Evolutionary conservation across 37 sponge, comb jelly and placozoan species (phyloP), one percentile per base, ranked within the genome.

Genomic region (Spongilla lacustris): DNA sequence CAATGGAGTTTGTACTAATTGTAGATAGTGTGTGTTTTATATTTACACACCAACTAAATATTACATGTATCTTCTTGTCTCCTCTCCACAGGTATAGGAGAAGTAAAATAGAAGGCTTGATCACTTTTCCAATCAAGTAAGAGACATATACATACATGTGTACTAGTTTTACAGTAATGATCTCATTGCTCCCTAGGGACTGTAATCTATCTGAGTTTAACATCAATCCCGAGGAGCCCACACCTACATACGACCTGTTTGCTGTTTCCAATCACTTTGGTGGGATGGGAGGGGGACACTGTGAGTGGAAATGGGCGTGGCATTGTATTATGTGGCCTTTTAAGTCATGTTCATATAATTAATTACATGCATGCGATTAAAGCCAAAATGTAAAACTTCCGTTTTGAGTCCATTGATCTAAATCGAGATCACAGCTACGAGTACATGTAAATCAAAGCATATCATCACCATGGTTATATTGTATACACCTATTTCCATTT

Each of bases 241-340:
- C 73, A 36, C 83, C 91, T 13, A 12, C 90, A n/a, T 98, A 96
- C 68, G 95, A 98, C 76, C 79, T 98, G 80, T 92, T 84, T 87
- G 99, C 95, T 38, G 92, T 98, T 13, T 94, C 92, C 46, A 98
- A 98, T 66, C 99, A 98, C 83, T 98, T 81, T 87, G 99, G 99
- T 36, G 99, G 99, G n/a, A 70, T 98, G 89, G 99, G 99, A 11
- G 99, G 99, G 0, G 99, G 99, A 28, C 99, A 98, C 79, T 98
- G 96, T 95, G 83, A 86, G 93, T 49, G 34, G 41, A 34, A n/a
- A 9, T 75, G 2, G 77, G 35, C 33, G 69, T 26, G 3, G 46
- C 69, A 48, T n/a, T 80, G 71, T 8, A 37, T 67, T 41, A 9
- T 41, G n/a, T n/a, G n/a, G n/a, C n/a, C n/a, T n/a, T n/a, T n/a